These are phyloP conservation scores for Clostera curtula DNA, from an alignment of 2,888 invertebrate genomes.

Conservation along the genomic window DNA sequence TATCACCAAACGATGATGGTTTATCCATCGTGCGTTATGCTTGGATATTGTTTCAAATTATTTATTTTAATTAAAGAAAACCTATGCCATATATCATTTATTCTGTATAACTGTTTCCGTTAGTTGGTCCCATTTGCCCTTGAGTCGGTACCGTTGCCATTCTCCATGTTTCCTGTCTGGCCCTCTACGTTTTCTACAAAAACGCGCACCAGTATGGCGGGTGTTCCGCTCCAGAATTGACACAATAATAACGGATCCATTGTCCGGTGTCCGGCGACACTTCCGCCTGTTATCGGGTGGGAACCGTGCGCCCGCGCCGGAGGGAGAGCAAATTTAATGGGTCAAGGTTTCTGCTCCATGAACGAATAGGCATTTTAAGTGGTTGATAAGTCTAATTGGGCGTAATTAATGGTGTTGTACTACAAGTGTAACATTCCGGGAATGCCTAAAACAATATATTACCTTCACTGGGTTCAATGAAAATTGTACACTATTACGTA, in stretches of 20 bases:
- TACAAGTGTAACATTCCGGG: no score
- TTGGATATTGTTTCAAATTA: no score
- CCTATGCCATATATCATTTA: neutral
- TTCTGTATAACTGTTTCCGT: constrained; percentile 1
- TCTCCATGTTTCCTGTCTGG: constrained; percentile 32
- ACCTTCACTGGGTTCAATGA: no score
- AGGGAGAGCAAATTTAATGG: constrained; percentile 55
- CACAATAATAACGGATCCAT: constrained; percentile 56
- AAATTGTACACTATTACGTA: no score
- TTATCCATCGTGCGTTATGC: no score
- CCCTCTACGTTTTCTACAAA: constrained; percentile 24
- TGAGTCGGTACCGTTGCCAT: constrained; percentile 29
- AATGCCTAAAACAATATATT: no score
- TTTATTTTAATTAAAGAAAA: no score
- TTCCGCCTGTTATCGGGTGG: constrained; percentile 61
- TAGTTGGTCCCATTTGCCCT: constrained; percentile 16
- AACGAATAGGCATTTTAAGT: constrained; percentile 34
- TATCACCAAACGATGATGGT: no score
- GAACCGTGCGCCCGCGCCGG: constrained; percentile 37
- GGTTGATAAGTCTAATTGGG: constrained; percentile 35
- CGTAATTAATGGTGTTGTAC: constrained; percentile 31
- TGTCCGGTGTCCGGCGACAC: constrained; percentile 55
- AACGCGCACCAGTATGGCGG: constrained; percentile 22
- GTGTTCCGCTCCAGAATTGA: constrained; percentile 36
- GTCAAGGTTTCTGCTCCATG: constrained; percentile 56